Conservation (phyloP, 1,140 invertebrate species). For the Teleopsis dalmanni region DNA sequence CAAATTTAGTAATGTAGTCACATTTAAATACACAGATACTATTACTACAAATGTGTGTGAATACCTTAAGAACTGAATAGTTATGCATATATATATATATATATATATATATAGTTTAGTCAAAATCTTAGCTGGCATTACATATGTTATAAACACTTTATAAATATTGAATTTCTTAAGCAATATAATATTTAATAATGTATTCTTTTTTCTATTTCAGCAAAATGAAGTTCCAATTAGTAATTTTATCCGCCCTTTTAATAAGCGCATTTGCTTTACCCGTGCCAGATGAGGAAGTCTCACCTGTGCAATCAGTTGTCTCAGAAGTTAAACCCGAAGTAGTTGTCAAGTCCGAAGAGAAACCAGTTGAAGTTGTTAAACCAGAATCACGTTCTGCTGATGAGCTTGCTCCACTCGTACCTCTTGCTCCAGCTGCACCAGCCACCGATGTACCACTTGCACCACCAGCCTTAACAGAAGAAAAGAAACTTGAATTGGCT, state of each 20-base stretch:
- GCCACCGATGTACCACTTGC: too few species aligned
- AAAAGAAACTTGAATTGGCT: slow-evolving; percentile 7
- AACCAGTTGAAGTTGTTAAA: slow-evolving; percentile 6
- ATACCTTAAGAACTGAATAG: too few species aligned
- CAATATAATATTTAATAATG: neutral
- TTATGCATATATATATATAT: too few species aligned
- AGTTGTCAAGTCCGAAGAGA: slow-evolving; percentile 7
- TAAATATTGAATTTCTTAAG: too few species aligned
- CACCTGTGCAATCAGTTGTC: slow-evolving; percentile 20
- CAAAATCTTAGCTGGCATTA: too few species aligned
- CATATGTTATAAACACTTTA: too few species aligned
- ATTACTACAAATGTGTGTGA: too few species aligned
- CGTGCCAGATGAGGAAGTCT: slow-evolving; percentile 29
- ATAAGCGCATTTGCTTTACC: slow-evolving; percentile 22
- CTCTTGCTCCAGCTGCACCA: slow-evolving; percentile 11
- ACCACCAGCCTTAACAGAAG: neutral
- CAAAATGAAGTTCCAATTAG: slow-evolving; percentile 31
- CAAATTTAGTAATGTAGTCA: too few species aligned
- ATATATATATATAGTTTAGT: too few species aligned
- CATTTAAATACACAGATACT: too few species aligned
- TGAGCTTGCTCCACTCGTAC: slow-evolving; percentile 9
- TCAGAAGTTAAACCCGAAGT: slow-evolving; percentile 18
- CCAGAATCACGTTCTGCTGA: slow-evolving; percentile 17
- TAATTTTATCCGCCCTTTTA: slow-evolving; percentile 26
- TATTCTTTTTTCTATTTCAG: slow-evolving; percentile 6